Percentiles rank a stretch among this genome's conserved stretches.
phyloP scores from a whole-genome alignment of 1,140 invertebrate genomes.

The Rhynchophorus ferrugineus region DNA sequence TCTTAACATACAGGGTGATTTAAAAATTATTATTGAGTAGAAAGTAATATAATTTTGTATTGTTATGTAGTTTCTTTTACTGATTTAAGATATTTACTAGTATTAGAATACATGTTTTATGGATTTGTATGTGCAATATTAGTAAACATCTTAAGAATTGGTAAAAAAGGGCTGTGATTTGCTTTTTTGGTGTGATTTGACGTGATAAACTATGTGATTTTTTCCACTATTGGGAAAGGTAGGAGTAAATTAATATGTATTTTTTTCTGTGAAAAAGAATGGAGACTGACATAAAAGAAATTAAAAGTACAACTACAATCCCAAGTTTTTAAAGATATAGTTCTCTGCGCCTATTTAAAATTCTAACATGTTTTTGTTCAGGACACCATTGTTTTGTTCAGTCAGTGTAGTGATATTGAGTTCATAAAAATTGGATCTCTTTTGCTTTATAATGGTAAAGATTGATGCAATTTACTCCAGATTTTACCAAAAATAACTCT shows the following conservation, averaged over 20 bases:
- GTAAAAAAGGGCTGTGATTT: not conserved
- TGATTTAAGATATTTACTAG: not conserved
- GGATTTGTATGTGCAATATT: too few relatives aligned
- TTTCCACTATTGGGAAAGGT: not conserved
- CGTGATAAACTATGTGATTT: not conserved
- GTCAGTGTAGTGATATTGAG: too few relatives aligned
- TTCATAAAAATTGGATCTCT: too few relatives aligned
- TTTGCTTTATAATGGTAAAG: too few relatives aligned
- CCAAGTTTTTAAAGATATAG: too few relatives aligned
- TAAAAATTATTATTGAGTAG: not conserved
- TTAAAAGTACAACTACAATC: too few relatives aligned
- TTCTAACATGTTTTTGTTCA: too few relatives aligned
- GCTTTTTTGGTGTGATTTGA: not conserved
- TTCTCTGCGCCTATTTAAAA: too few relatives aligned
- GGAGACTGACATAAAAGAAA: too few relatives aligned
- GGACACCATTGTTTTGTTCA: too few relatives aligned
- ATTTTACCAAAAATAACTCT: not conserved
- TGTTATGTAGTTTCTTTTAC: not conserved
- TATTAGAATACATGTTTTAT: not conserved
- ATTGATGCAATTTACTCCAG: not conserved
- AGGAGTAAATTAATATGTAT: too few relatives aligned
- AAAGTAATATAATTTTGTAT: not conserved
- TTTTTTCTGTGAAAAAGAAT: not conserved
- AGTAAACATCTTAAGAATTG: not conserved
- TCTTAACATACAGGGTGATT: not conserved